These are phyloP conservation scores for Limanda limanda DNA, from an alignment of 2,113 vertebrate species.

Conservation along the genomic window DNA sequence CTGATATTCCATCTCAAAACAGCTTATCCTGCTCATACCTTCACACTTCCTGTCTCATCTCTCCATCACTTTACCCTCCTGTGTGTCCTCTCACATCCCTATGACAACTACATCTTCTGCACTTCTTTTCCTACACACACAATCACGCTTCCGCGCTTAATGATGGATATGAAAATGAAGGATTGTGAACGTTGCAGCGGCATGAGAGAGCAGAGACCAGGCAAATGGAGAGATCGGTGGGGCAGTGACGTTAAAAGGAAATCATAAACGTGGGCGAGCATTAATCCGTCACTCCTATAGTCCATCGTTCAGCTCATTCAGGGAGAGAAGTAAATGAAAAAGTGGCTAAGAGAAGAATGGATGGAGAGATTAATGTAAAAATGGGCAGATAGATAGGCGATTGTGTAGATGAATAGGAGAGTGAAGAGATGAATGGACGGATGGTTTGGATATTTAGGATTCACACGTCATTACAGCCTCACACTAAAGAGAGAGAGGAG, in stretches of 20 bases:
- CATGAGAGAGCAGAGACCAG: constrained; percentile 24
- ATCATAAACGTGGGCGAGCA: constrained; percentile 42
- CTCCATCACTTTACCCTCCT: constrained; percentile 13
- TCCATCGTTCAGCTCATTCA: constrained; percentile 49
- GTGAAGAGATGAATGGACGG: constrained; percentile 46
- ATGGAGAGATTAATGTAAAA: constrained; percentile 51
- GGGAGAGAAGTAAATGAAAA: constrained; percentile 60
- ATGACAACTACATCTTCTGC: constrained; percentile 9
- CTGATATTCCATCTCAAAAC: constrained; percentile 1
- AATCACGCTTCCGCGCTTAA: constrained; percentile 14
- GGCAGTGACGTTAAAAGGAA: constrained; percentile 28
- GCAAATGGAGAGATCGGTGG: constrained; percentile 23
- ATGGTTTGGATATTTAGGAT: constrained; percentile 54
- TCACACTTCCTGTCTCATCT: neutral
- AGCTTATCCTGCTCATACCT: neutral
- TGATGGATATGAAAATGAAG: constrained; percentile 52
- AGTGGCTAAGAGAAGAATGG: constrained; percentile 43
- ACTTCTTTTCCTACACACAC: constrained; percentile 7
- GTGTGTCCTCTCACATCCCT: constrained; percentile 16
- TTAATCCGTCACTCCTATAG: constrained; percentile 48
- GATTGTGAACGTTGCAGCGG: constrained; percentile 22
- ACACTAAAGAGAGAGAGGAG: constrained; percentile 19
- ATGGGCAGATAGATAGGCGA: constrained; percentile 36
- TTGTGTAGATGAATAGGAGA: constrained; percentile 46
- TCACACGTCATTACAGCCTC: constrained; percentile 43